A percentile compares a stretch with the other conserved stretches of the same genome.
phyloP scores from a whole-genome alignment of 2,113 vertebrate species.

The Mobula hypostoma region DNA sequence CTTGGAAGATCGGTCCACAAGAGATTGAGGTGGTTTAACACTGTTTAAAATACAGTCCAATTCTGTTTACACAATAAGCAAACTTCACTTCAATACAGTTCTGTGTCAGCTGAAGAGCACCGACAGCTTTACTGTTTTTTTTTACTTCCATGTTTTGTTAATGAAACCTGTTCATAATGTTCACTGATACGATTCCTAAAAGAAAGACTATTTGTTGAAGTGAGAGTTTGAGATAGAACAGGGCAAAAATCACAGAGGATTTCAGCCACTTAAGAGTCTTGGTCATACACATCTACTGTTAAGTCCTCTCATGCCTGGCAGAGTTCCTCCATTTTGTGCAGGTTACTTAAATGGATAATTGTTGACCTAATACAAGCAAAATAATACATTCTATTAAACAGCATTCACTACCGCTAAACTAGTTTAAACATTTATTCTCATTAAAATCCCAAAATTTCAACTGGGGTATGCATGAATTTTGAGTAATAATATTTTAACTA shows the following conservation, averaged over 20 bases:
- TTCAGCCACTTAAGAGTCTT: too few relatives aligned
- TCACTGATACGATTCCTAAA: not conserved
- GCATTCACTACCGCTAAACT: not conserved
- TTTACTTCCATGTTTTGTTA: not conserved
- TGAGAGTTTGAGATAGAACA: too few relatives aligned
- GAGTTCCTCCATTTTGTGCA: too few relatives aligned
- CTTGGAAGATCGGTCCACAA: not conserved
- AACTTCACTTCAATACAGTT: not conserved
- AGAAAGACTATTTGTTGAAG: not conserved
- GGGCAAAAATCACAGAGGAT: too few relatives aligned
- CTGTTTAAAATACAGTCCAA: slow-evolving; percentile 23
- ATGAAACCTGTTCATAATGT: not conserved
- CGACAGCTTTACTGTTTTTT: not conserved
- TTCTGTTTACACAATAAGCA: slow-evolving; percentile 34
- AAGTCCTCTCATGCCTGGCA: too few relatives aligned
- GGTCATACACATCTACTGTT: too few relatives aligned
- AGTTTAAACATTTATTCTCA: too few relatives aligned
- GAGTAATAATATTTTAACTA: too few relatives aligned
- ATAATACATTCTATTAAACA: not conserved
- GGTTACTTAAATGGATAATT: too few relatives aligned
- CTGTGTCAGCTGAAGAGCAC: not conserved
- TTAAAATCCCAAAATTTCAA: not conserved
- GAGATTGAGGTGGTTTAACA: not conserved
- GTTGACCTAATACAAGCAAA: not conserved
- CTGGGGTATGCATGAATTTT: not conserved